Base-by-base conservation (phyloP, 2,888 invertebrate species). In the Heterodera filipjevi region DNA sequence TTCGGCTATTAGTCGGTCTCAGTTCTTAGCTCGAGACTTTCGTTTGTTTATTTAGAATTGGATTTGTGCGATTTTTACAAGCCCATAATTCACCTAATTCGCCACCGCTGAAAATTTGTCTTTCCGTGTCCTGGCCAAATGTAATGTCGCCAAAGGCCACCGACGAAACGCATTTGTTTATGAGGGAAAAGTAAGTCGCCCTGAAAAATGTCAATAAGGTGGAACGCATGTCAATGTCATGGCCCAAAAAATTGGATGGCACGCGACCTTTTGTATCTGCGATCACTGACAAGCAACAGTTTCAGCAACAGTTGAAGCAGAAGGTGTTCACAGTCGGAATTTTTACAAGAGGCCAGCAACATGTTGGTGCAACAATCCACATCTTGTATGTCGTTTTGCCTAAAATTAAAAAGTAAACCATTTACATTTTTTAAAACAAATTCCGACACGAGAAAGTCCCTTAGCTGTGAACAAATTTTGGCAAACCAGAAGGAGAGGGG, bases 211-310 rank as follows among this genome's bases (percentile, higher is more conserved):
- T 14, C 6, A 16, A 46, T 14, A n/a, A 14, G 19, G 14, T 49
- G 49, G 30, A 12, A 27, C n/a, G 16, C 12, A 30, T 33, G n/a
- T 6, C 19, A 66, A 75, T 14, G 19, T 33, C 16, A 71, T 2
- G 46, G 32, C 35, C 32, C 2, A 12, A 16, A 6, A 27, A 39
- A 39, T 68, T 22, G 0, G 39, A n/a, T n/a, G 39, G 8, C n/a
- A 33, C 44, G n/a, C n/a, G n/a, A 79, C 79, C 73, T 72, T 72
- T 71, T 79, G 49, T 79, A 79, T 59, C 72, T 79, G 22, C 72
- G 46, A 39, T 79, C 78, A 27, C 35, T 73, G 32, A 78, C 33
- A 8, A 79, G 64, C 46, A 77, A 64, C 27, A 79, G 71, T 27
- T 39, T 72, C 8, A 73, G 72, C 33, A 71, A 39, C 46, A 79